Conservation (phyloP, 2,888 invertebrate genomes). For the Cistogaster globosa region DNA sequence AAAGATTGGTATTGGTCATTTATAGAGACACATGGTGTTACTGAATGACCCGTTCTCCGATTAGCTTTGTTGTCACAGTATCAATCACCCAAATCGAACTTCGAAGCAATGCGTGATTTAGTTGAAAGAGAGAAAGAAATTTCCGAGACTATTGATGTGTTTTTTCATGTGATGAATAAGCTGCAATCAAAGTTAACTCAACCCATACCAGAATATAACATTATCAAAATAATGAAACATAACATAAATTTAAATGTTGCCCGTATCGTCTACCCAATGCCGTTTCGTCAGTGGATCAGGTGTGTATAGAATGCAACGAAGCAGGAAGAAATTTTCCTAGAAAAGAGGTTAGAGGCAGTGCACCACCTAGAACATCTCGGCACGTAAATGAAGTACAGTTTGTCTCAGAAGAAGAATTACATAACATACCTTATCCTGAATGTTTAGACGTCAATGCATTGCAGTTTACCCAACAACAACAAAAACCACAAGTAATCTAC, state of each 20-base stretch:
- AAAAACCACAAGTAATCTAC: neutral
- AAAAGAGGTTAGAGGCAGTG: too few species aligned
- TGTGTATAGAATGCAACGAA: neutral
- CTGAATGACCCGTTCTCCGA: too few species aligned
- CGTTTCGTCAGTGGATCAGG: neutral
- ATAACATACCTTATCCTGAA: too few species aligned
- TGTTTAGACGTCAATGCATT: neutral
- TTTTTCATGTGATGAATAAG: too few species aligned
- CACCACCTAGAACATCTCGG: neutral
- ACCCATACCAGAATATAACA: too few species aligned
- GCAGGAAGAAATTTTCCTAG: neutral
- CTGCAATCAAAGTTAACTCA: too few species aligned
- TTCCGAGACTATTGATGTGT: too few species aligned
- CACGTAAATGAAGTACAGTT: neutral
- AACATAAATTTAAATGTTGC: neutral
- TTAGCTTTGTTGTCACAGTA: too few species aligned
- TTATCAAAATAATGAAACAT: neutral
- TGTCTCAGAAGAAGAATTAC: too few species aligned
- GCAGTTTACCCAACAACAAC: neutral
- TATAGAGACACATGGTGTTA: too few species aligned
- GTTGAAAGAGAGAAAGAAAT: neutral
- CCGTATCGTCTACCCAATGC: neutral
- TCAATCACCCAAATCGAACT: neutral
- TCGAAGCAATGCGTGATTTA: neutral
- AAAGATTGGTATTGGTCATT: too few species aligned